Evolutionary conservation across 1,140 invertebrate genomes (phyloP).

Genomic region (Dendrolimus punctatus): DNA sequence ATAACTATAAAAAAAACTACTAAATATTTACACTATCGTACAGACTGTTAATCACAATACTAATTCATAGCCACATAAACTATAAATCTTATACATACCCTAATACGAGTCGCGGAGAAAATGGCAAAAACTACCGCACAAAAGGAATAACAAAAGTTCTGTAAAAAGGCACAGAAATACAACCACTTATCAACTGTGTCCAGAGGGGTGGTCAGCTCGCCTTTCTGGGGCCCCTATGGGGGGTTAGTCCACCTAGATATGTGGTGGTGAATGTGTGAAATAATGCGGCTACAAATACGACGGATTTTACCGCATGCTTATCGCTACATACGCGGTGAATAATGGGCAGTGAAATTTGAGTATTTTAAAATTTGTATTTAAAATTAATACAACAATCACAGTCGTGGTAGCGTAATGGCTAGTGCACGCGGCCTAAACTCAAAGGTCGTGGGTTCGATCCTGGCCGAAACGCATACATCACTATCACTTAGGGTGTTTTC

Average conservation of each 20-base stretch:
- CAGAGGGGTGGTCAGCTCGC: constrained; percentile 2
- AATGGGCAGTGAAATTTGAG: too few relatives aligned
- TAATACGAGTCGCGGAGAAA: constrained; percentile 3
- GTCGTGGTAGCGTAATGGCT: too few relatives aligned
- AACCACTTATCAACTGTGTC: constrained; percentile 19
- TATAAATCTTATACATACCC: not conserved
- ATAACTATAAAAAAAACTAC: too few relatives aligned
- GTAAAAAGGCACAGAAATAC: constrained; percentile 11
- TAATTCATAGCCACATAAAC: not conserved
- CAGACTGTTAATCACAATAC: too few relatives aligned
- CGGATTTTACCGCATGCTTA: too few relatives aligned
- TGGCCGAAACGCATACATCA: too few relatives aligned
- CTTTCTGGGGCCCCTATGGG: not conserved
- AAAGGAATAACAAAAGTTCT: constrained; percentile 5
- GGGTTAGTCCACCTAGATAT: constrained; percentile 1
- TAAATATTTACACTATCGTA: not conserved
- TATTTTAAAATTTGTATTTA: too few relatives aligned
- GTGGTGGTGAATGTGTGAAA: constrained; percentile 18
- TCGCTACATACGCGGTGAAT: too few relatives aligned
- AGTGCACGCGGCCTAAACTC: too few relatives aligned
- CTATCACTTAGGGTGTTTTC: too few relatives aligned
- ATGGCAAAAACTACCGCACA: not conserved
- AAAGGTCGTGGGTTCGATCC: too few relatives aligned
- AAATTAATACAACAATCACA: too few relatives aligned
- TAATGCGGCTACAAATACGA: constrained; percentile 3